phyloP scores from a whole-genome alignment of 2,888 invertebrate genomes.

The Microplitis deprimator region DNA sequence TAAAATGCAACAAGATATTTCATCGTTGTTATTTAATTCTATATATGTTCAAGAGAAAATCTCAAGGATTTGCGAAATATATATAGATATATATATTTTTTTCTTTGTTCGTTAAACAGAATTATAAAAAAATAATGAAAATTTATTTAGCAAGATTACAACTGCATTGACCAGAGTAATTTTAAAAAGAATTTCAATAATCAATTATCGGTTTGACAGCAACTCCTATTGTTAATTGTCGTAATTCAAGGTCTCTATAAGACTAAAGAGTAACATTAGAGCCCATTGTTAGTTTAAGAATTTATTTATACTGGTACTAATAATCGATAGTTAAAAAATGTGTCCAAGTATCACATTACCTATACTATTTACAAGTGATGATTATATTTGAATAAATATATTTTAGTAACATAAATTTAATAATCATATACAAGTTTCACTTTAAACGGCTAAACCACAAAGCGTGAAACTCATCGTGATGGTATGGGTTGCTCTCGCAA shows the following conservation, averaged over 20 bases:
- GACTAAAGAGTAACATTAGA: background rate
- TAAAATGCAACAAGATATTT: background rate
- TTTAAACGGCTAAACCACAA: constrained; percentile 31
- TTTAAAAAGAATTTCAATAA: background rate
- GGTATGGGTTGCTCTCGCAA: constrained; percentile 17
- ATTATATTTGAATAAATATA: background rate
- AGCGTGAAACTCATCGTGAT: constrained; percentile 30
- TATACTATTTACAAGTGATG: too few relatives aligned
- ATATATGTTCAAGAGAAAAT: constrained; percentile 21
- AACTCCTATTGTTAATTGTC: background rate
- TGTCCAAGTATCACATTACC: background rate
- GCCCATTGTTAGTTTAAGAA: background rate
- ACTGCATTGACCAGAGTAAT: background rate
- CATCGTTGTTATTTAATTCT: background rate
- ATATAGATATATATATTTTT: background rate
- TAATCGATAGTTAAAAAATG: background rate
- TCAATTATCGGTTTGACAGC: background rate
- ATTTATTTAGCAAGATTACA: background rate
- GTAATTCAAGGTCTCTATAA: constrained; percentile 7
- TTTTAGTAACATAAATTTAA: background rate
- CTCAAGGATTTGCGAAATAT: constrained; percentile 33
- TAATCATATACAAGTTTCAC: constrained; percentile 32
- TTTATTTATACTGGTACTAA: background rate
- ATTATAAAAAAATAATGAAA: background rate
- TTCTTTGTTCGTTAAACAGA: background rate